phyloP scores from a whole-genome alignment of 2,113 vertebrate species.

The Eudyptes chrysolophus region DNA sequence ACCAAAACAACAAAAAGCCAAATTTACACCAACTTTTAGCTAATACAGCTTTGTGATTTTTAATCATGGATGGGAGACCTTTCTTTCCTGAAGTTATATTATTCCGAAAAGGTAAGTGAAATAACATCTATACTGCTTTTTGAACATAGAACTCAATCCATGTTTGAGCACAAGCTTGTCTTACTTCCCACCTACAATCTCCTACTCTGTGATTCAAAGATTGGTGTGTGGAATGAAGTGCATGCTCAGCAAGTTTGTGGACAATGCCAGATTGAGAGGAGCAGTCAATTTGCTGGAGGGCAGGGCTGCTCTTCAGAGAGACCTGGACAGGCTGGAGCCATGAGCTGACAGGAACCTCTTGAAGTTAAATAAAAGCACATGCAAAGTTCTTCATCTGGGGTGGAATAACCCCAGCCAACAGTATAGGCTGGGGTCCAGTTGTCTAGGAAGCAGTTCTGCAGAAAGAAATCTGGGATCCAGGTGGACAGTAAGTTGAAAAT shows the following conservation, averaged over 20 bases:
- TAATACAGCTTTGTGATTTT: rapidly evolving
- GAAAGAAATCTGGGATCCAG: background rate
- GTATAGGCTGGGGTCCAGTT: background rate
- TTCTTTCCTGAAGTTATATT: background rate
- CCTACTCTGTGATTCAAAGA: background rate
- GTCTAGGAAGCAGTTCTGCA: background rate
- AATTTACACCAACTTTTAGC: background rate
- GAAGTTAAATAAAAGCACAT: background rate
- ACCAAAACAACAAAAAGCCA: background rate
- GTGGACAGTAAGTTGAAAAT: background rate
- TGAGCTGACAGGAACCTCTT: background rate
- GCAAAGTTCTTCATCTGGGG: background rate
- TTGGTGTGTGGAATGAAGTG: background rate
- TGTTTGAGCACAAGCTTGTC: background rate
- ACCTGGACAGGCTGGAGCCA: background rate
- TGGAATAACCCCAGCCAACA: background rate
- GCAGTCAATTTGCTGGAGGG: background rate
- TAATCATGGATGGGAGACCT: background rate
- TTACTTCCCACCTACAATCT: background rate
- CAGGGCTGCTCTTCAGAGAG: background rate
- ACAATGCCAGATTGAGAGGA: background rate
- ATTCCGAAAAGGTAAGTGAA: background rate
- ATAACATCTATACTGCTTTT: background rate
- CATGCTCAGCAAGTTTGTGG: background rate
- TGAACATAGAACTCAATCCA: background rate